Evolutionary conservation across 2,797 vertebrate species (phyloP), one percentile per base, ranked within the genome.

Genomic region (Spondyliosoma cantharus): DNA sequence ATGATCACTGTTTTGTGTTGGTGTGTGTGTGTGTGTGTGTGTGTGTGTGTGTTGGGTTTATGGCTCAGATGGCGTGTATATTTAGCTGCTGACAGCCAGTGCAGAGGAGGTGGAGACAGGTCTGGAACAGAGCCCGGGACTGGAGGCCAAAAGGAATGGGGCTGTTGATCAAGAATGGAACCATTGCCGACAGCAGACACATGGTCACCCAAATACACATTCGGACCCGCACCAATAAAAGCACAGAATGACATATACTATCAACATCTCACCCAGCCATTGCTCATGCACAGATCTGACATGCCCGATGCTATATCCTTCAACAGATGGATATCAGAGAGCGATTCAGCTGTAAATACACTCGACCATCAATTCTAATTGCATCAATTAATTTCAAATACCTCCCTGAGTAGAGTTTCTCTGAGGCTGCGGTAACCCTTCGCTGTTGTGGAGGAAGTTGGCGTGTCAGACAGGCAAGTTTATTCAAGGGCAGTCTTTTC

Each of bases 21-120:
- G 71, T 78, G 46, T 66, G 27, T 56, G 52, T 29, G 58, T 74
- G 71, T 91, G 79, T 84, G 29, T 32, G 29, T 37, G 32, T 37
- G 32, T 37, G 32, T 37, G 8, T 37, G 32, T 37, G 5, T 37
- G 32, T 37, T 9, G 1, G 32, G 50, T 78, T 77, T 87, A 81
- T 80, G 78, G 62, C 25, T 86, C 42, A 42, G 72, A 62, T 32
- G 48, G 71, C 37, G 67, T 80, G 80, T 94, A 94, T 94, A 94
- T 94, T 92, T 94, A 93, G 91, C 87, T 13, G 76, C 66, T 92
- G 85, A 91, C 91, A 93, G 92, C 86, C 82, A 93, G 86, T 88
- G 86, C 81, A 92, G 90, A 86, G 88, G 90, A 93, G 91, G 87
- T 89, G 88, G 81, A 76, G 86, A 92, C 77, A 81, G 85, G 78